Evolutionary conservation across 2,113 vertebrate species (phyloP), one percentile per base, ranked within the genome.

Genomic region (Crypturellus undulatus): DNA sequence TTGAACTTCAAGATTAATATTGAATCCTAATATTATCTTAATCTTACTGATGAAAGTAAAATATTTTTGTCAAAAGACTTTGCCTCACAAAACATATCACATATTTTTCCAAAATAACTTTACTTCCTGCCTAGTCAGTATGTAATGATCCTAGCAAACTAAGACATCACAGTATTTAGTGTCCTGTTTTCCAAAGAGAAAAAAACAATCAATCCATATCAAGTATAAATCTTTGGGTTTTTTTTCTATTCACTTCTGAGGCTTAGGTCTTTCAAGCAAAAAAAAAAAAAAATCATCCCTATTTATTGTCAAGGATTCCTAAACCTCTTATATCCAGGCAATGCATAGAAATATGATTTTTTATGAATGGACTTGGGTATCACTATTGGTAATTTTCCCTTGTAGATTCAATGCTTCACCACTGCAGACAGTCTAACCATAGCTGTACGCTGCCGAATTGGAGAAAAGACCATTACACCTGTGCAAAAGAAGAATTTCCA

Each of bases 321-420:
- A 63, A 90, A 30, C 2, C 10, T 73, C 36, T 38, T 75, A 72
- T 9, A 36, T 4, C 5, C 8, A 64, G 14, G 38, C 14, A 93
- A 68, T 72, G 42, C 40, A 79, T 87, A 76, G 65, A 86, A 86
- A 81, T 76, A 42, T 25, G n/a, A 71, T 56, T n/a, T 6, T 24
- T 82, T 81, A 22, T 45, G 67, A 32, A 81, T 5, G 4, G 69
- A 16, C 60, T 81, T 69, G 30, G 22, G 21, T 42, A 36, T 65
- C 5, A 51, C 22, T 59, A 71, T 32, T 34, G 13, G 69, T 18
- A 75, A 38, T 83, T 92, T 92, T 80, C 54, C 47, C 45, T 88
- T 95, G 78, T 87, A 97, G 97, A 18, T 0, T 51, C 95, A 96
- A 3, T 79, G 38, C 65, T 93, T 97, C 90, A 96, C 95, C 2